Conservation (phyloP, 92 coral and sea anemone species). For the Epizoanthus illoricatus region DNA sequence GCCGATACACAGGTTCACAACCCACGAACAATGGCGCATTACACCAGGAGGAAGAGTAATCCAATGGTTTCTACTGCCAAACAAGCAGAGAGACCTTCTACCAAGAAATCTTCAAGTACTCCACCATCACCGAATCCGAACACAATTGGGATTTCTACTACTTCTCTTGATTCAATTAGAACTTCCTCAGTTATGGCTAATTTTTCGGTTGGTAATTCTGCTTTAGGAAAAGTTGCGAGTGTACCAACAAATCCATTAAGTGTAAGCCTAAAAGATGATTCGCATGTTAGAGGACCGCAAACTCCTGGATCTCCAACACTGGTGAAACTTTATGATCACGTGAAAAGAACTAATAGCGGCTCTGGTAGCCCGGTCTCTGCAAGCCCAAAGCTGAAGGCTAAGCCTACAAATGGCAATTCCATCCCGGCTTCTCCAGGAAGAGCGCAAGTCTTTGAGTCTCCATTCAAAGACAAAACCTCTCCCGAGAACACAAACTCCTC, state of each 20-base stretch:
- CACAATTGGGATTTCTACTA: no score
- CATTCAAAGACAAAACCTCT: background rate
- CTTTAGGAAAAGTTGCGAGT: background rate
- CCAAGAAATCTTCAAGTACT: slow-evolving; percentile 1
- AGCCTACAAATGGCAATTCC: background rate
- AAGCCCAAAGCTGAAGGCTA: slow-evolving; percentile 1
- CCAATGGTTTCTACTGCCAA: background rate
- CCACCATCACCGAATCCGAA: background rate
- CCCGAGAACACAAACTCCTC: background rate
- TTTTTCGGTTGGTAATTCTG: background rate
- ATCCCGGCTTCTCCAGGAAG: background rate
- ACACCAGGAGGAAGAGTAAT: background rate
- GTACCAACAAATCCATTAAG: background rate
- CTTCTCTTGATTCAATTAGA: no score
- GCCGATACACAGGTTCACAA: background rate
- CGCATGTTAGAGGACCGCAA: background rate
- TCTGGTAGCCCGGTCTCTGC: slow-evolving; percentile 10
- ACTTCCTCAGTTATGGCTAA: background rate
- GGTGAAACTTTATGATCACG: slow-evolving; percentile 8
- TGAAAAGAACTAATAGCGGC: slow-evolving; percentile 8
- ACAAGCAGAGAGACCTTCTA: background rate
- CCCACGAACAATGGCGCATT: background rate
- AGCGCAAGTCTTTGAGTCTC: background rate
- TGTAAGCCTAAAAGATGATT: background rate
- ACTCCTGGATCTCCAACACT: slow-evolving; percentile 20